phyloP scores from a whole-genome alignment of 2,113 vertebrate species.

The Podarcis muralis region DNA sequence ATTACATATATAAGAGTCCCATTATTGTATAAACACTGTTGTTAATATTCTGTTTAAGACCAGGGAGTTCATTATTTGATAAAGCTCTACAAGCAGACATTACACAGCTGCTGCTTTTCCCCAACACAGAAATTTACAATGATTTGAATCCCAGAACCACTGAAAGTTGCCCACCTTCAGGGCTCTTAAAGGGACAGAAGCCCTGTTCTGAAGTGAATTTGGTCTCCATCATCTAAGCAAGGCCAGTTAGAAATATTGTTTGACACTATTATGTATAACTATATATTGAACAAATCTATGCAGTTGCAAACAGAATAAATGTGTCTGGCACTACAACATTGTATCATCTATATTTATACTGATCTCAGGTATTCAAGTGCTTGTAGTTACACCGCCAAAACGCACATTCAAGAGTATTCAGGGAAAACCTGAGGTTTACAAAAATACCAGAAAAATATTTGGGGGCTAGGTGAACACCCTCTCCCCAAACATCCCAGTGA shows the following conservation, averaged over 20 bases:
- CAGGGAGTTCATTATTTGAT: neutral
- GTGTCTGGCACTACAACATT: neutral
- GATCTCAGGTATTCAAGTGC: too few species aligned
- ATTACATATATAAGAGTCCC: neutral
- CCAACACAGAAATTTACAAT: neutral
- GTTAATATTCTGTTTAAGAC: too few species aligned
- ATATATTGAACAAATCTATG: neutral
- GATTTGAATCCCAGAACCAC: neutral
- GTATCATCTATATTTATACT: too few species aligned
- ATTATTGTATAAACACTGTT: neutral
- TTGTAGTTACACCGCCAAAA: too few species aligned
- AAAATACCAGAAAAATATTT: neutral
- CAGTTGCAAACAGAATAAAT: neutral
- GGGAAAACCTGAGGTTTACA: neutral
- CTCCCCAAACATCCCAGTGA: neutral
- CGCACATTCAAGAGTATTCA: too few species aligned
- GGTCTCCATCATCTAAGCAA: neutral
- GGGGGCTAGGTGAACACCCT: too few species aligned
- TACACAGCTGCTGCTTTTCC: neutral
- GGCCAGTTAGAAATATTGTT: neutral
- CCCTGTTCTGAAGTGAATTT: neutral
- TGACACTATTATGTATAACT: neutral
- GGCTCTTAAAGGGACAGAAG: neutral
- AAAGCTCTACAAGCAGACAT: neutral
- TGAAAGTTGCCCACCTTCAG: neutral